Evolutionary conservation across 2,113 vertebrate genomes (phyloP).

Genomic region (Ascaphus truei): DNA sequence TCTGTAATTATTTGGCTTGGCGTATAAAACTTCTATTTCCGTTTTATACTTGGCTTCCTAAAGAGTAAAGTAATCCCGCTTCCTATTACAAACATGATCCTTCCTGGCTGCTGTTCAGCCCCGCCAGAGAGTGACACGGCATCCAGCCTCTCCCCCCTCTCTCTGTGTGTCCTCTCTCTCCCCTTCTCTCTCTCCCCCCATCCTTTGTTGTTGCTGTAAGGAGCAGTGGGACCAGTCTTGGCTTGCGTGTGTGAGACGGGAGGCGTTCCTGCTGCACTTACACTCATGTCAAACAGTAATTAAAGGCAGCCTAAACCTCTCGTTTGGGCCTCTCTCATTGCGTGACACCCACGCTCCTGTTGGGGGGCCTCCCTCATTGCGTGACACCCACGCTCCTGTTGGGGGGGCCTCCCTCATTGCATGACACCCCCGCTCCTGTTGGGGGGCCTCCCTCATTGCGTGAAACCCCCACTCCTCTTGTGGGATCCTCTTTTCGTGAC

Average conservation of each 20-base stretch:
- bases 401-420: too few species aligned
- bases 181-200: background rate
- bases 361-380: too few species aligned
- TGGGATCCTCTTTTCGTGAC: too few species aligned
- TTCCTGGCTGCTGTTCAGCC: background rate
- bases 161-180: background rate
- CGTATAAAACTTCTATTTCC: too few species aligned
- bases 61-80: constrained; percentile 4
- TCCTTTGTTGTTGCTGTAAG: background rate
- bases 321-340: constrained; percentile 7
- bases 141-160: background rate
- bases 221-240: constrained; percentile 62
- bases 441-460: too few species aligned
- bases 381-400: too few species aligned
- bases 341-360: too few species aligned
- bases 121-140: background rate
- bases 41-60: constrained; percentile 24
- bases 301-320: constrained; percentile 36
- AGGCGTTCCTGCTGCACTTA: constrained; percentile 40
- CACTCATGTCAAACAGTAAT: constrained; percentile 46
- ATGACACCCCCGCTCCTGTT: too few species aligned
- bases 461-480: too few species aligned
- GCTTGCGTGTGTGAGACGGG: constrained; percentile 58
- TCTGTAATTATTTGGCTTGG: constrained; percentile 29
- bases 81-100: constrained; percentile 15